phyloP scores from a whole-genome alignment of 1,140 invertebrate genomes.

The Aphidius gifuensis region DNA sequence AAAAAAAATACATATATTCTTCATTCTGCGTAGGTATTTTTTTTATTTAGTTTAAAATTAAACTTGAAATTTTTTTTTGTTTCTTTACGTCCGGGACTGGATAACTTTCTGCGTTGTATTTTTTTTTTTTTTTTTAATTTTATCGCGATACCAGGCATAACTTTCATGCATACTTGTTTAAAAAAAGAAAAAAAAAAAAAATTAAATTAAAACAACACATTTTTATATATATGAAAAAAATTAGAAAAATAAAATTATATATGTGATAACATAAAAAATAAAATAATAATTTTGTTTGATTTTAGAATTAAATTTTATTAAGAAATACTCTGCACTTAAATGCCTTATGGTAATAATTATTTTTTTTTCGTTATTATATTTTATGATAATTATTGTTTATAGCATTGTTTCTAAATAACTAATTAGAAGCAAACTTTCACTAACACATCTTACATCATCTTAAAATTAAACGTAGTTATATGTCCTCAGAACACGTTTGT shows the following conservation, averaged over 20 bases:
- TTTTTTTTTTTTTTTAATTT: no score
- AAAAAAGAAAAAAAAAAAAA: neutral
- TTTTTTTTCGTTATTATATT: constrained; percentile 7
- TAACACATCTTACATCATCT: constrained; percentile 54
- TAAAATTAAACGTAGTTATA: constrained; percentile 50
- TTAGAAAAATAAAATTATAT: constrained; percentile 6
- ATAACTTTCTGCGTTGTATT: no score
- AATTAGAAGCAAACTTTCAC: constrained; percentile 54
- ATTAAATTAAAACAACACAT: neutral
- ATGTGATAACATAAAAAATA: constrained; percentile 20
- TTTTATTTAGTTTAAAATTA: neutral
- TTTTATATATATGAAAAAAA: neutral
- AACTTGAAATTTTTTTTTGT: no score
- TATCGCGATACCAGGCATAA: no score
- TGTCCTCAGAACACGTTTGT: constrained; percentile 45
- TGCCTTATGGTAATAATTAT: constrained; percentile 53
- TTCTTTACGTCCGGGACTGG: no score
- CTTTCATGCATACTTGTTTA: constrained; percentile 1
- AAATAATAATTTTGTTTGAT: constrained; percentile 27
- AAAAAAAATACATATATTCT: neutral
- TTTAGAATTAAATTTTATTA: constrained; percentile 56
- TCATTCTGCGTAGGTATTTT: neutral
- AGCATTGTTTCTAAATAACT: constrained; percentile 52
- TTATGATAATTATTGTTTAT: constrained; percentile 54
- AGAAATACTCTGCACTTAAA: constrained; percentile 59